These are phyloP conservation scores for Myanophis thanlyinensis DNA, from an alignment of 2,113 vertebrate species.

Conservation along the genomic window DNA sequence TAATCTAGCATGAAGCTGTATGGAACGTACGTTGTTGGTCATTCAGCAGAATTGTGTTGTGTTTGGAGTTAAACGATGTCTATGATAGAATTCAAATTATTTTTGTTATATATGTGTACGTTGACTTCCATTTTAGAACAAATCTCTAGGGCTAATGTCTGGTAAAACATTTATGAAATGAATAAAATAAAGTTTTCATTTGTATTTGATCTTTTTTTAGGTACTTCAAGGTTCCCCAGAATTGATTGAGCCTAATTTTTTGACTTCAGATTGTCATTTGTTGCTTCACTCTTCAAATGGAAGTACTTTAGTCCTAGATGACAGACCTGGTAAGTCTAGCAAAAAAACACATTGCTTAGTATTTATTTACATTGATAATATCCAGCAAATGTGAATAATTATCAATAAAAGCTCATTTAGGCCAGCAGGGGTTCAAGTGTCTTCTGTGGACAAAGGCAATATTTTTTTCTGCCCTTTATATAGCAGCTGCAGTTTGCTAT, in stretches of 20 bases:
- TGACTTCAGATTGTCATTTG: constrained; percentile 72
- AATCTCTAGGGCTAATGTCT: neutral
- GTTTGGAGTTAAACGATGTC: neutral
- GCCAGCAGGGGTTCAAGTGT: neutral
- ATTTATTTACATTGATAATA: neutral
- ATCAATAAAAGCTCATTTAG: neutral
- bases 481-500: neutral
- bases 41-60: neutral
- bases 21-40: neutral
- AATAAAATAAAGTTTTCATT: neutral
- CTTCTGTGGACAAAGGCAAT: neutral
- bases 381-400: neutral
- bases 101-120: neutral
- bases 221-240: constrained; percentile 84
- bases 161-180: neutral
- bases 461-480: neutral
- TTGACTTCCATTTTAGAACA: neutral
- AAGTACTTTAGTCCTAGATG: constrained; percentile 55
- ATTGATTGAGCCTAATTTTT: constrained; percentile 71
- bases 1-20: neutral
- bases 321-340: constrained; percentile 70
- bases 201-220: constrained; percentile 61
- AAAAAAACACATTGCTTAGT: neutral
- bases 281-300: constrained; percentile 61
- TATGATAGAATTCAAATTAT: neutral